phyloP scores from a whole-genome alignment of 2,888 invertebrate species.

The Micoletzkya japonica region DNA sequence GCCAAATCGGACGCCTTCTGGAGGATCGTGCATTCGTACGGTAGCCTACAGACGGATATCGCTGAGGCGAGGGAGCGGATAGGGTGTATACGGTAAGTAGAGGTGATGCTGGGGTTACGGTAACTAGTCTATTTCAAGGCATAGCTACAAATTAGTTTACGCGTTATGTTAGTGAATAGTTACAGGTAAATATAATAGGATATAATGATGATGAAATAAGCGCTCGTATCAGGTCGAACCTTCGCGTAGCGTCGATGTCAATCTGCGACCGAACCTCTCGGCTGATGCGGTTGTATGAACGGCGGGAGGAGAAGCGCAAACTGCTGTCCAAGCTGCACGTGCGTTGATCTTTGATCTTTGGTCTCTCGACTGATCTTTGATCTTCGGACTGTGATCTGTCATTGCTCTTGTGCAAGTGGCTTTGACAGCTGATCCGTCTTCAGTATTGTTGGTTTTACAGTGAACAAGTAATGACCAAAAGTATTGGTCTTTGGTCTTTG shows the following conservation, averaged over 20 bases:
- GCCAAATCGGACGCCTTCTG: slow-evolving; percentile 48
- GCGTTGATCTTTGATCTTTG: not conserved
- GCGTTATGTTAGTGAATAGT: not conserved
- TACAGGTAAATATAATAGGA: not conserved
- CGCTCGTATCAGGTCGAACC: slow-evolving; percentile 4
- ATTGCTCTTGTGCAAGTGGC: not conserved
- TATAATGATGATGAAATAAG: not conserved
- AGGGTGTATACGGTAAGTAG: slow-evolving; percentile 39
- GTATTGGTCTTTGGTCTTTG: too few relatives aligned
- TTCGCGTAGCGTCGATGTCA: slow-evolving; percentile 31
- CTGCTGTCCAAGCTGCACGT: slow-evolving; percentile 47
- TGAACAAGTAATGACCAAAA: too few relatives aligned
- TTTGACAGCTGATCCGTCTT: not conserved
- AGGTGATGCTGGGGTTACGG: not conserved
- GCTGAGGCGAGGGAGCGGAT: slow-evolving; percentile 68
- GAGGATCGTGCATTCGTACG: slow-evolving; percentile 96
- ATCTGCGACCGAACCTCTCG: slow-evolving; percentile 46
- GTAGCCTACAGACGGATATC: slow-evolving; percentile 92
- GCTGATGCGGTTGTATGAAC: slow-evolving; percentile 47
- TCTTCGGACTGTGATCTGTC: not conserved
- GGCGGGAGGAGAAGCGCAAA: slow-evolving; percentile 45
- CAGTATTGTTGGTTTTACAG: not conserved
- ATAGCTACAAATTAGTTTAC: not conserved
- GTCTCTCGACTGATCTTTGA: not conserved
- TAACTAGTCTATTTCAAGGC: too few relatives aligned